Conservation (phyloP, 1,140 invertebrate species). For the Eufriesea mexicana region DNA sequence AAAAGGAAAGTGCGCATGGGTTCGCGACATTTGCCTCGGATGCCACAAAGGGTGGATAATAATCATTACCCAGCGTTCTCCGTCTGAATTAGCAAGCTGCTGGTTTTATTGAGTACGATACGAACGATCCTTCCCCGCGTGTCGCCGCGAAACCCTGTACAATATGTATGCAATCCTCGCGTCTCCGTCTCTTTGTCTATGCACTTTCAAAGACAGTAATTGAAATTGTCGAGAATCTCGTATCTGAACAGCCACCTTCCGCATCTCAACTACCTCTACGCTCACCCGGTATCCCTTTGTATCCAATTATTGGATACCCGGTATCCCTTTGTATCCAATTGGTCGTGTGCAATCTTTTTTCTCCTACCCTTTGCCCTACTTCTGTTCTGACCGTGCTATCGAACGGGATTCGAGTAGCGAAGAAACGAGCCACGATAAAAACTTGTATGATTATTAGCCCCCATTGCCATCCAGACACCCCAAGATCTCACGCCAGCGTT, state of each 20-base stretch:
- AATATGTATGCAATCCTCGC: neutral
- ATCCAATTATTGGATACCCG: neutral
- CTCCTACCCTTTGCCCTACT: neutral
- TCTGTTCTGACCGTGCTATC: neutral
- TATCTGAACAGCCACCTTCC: constrained; percentile 10
- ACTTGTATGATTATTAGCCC: neutral
- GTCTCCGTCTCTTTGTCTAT: constrained; percentile 4
- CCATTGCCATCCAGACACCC: neutral
- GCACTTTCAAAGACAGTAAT: constrained; percentile 27
- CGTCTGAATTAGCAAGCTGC: constrained; percentile 8
- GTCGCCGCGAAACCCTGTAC: neutral
- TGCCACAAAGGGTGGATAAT: constrained; percentile 9
- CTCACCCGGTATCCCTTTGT: neutral
- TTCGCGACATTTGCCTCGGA: neutral
- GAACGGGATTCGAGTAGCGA: neutral
- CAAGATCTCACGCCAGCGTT: neutral
- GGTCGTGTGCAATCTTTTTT: constrained; percentile 1
- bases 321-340: neutral
- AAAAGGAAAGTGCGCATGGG: neutral
- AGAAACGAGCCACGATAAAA: neutral
- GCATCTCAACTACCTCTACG: constrained; percentile 6
- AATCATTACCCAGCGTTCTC: neutral
- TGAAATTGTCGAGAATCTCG: constrained; percentile 39
- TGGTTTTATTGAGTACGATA: constrained; percentile 24
- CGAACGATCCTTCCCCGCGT: constrained; percentile 1